These are phyloP conservation scores for Bos indicus DNA, from an alignment of 2,113 vertebrate genomes.

Conservation along the genomic window DNA sequence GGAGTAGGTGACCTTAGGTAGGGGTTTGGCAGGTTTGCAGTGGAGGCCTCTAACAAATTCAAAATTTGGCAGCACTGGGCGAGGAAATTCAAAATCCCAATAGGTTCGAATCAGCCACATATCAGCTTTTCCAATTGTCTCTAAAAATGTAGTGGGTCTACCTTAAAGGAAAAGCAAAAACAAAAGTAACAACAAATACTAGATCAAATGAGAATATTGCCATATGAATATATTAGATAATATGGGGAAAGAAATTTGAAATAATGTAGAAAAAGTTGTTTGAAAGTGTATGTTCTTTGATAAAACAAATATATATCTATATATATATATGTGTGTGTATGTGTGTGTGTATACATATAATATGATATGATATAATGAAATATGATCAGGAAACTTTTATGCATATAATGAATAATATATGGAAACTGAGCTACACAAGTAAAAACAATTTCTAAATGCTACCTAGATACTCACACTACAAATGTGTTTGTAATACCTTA, in stretches of 20 bases:
- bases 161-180: background rate
- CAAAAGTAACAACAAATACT: background rate
- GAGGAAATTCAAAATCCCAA: conserved; percentile 91
- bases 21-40: conserved; percentile 81
- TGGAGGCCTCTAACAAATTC: conserved; percentile 73
- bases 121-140: conserved; percentile 85
- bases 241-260: background rate
- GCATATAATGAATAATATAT: background rate
- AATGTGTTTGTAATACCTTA: background rate
- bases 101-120: conserved; percentile 79
- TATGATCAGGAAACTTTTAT: background rate
- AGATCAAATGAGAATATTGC: background rate
- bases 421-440: background rate
- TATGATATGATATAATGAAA: background rate
- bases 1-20: conserved; percentile 67
- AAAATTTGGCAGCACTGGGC: conserved; percentile 88
- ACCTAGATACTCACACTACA: background rate
- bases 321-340: background rate
- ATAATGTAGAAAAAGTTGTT: background rate
- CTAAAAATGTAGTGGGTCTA: conserved; percentile 79
- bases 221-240: background rate
- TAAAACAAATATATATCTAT: background rate
- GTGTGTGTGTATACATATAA: background rate
- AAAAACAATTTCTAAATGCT: background rate
- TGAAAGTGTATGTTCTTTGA: background rate